Evolutionary conservation across 2,888 invertebrate genomes (phyloP).

Genomic region (Drosophila mercatorum): DNA sequence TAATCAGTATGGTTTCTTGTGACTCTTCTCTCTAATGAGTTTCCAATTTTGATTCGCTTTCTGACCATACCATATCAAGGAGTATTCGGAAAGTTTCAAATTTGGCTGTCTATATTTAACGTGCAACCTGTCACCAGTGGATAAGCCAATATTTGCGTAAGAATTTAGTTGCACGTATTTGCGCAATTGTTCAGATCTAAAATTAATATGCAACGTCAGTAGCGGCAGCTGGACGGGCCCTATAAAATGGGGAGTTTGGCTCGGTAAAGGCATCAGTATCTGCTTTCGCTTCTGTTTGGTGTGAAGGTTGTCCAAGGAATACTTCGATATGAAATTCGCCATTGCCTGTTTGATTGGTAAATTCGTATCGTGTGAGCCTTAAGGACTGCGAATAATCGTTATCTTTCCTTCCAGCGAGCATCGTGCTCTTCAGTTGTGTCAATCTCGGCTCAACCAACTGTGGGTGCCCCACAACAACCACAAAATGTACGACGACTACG

Average conservation of each 20-base stretch:
- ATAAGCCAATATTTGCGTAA: slow-evolving; percentile 12
- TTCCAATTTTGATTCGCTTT: no score
- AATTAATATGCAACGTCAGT: not conserved
- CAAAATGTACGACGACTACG: not conserved
- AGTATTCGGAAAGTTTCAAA: not conserved
- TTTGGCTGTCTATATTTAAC: slow-evolving; percentile 3
- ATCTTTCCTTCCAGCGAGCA: slow-evolving; percentile 12
- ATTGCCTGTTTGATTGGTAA: slow-evolving; percentile 31
- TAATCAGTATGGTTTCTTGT: no score
- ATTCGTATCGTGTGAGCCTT: not conserved
- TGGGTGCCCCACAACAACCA: not conserved
- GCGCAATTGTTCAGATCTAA: slow-evolving; percentile 13
- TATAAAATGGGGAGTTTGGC: slow-evolving; percentile 11
- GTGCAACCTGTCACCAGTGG: slow-evolving; percentile 1
- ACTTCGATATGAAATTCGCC: slow-evolving; percentile 20
- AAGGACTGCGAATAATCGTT: not conserved
- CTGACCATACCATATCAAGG: not conserved
- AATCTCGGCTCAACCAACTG: not conserved
- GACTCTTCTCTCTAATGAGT: no score
- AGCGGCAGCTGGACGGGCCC: not conserved
- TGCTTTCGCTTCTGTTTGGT: slow-evolving; percentile 7
- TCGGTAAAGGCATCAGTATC: slow-evolving; percentile 9
- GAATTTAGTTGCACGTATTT: slow-evolving; percentile 21
- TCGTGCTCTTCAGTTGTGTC: slow-evolving; percentile 6
- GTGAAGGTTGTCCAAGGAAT: slow-evolving; percentile 3